Evolutionary conservation across 1,140 invertebrate species (phyloP), one percentile per base, ranked within the genome.

Genomic region (Trichonephila clavata): DNA sequence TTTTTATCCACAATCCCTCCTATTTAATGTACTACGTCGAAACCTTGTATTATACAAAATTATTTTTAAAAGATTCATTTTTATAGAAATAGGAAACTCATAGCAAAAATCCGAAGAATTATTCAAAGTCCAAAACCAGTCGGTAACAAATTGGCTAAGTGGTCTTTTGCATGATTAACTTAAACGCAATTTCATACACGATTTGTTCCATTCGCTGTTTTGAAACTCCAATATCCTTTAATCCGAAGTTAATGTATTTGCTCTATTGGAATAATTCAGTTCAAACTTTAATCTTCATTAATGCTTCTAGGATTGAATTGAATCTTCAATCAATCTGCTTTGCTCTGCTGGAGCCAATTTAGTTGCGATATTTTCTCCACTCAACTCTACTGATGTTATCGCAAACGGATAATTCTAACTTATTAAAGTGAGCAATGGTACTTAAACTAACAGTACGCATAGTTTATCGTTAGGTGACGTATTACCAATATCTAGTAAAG

Each of bases 181-280:
- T 77, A 77, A 32, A 39, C 32, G 32, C 5, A 77, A 39, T 77
- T 77, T 39, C 71, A 39, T 27, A 77, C 27, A 39, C 3, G 14
- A 27, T 39, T 0, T 77, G 5, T 32, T 77, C 27, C 71, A 39
- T 39, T 77, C 32, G 24, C 32, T 6, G n/a, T 14, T 16, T 71
- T 14, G 2, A 39, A 18, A 39, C 16, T 39, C 18, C 27, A 39
- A 77, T 24, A 39, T 18, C 32, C 32, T 77, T 77, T 32, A 77
- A 77, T 77, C 24, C 27, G 27, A 77, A 18, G 71, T 77, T 39
- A 77, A 39, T 77, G 32, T 16, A 6, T 20, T 18, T 27, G 32
- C 27, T 77, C 32, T 77, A 77, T 77, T 77, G 14, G 71, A 77
- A 77, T 77, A 39, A 77, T 39, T 77, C 32, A 68, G 27, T 77